Base-by-base conservation (phyloP, 1,140 invertebrate genomes). In the Euura lappo region DNA sequence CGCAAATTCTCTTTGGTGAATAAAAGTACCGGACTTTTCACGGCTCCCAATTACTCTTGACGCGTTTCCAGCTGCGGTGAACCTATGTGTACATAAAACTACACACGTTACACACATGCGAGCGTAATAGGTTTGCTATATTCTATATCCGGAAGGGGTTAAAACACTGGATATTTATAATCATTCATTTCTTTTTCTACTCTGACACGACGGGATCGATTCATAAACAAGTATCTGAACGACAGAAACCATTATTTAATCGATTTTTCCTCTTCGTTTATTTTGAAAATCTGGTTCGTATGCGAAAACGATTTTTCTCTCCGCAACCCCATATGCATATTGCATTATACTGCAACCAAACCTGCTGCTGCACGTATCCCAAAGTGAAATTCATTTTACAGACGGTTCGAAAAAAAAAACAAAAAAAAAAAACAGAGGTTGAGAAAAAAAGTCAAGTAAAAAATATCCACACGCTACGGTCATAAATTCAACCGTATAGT, bases 401-500 rank as follows among this genome's bases (percentile, higher is more conserved):
- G 28, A 28, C 28, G 28, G 28, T 28, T 28, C 28, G 28, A 28
- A 28, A 28, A 28, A 28, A n/a, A n/a, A n/a, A n/a, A n/a, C n/a
- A 4, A 60, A 10, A n/a, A 60, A 60, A 60, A 11, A 60, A 2
- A 60, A 60, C 0, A 60, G 51, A 60, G 8, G 51, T 3, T 28
- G 28, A 28, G 28, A 28, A 72, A 47, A 77, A 68, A 70, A 71
- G 72, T 46, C 68, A 73, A 74, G 3, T 6, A 46, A 51, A 69
- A 71, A 71, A 71, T 83, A 83, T 85, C 85, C 83, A 80, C 81
- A 69, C 74, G 60, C 68, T 70, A 71, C 75, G 66, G 80, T 81
- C 77, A 87, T 87, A 86, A 87, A 87, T 87, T 86, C 81, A 69
- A 74, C 75, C 77, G 69, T 28, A 28, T 28, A 74, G 80, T 78